These are phyloP conservation scores for Gonioctena quinquepunctata DNA, from an alignment of 1,140 invertebrate species.

Conservation along the genomic window DNA sequence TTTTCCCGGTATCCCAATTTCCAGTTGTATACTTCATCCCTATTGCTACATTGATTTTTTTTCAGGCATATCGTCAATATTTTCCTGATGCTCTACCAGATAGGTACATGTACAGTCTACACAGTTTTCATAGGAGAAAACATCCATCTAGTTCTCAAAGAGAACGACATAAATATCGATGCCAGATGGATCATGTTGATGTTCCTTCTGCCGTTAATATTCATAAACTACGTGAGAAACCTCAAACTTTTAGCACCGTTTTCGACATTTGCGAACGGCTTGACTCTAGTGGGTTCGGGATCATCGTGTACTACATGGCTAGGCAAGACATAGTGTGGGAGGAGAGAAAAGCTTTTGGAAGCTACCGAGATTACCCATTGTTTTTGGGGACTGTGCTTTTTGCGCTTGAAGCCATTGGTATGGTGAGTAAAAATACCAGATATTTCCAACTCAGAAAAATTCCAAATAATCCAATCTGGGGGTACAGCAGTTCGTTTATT, in stretches of 20 bases:
- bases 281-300: slow-evolving; percentile 65
- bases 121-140: slow-evolving; percentile 82
- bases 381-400: slow-evolving; percentile 88
- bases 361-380: slow-evolving; percentile 61
- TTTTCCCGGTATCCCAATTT: slow-evolving; percentile 70
- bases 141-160: slow-evolving; percentile 64
- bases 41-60: too few species aligned
- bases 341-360: slow-evolving; percentile 58
- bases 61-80: slow-evolving; percentile 64
- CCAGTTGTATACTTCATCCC: too few species aligned
- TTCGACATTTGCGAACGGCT: slow-evolving; percentile 73
- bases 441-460: background rate
- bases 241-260: slow-evolving; percentile 75
- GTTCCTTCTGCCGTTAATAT: slow-evolving; percentile 69
- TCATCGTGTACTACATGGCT: slow-evolving; percentile 73
- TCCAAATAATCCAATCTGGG: too few species aligned
- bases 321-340: slow-evolving; percentile 59
- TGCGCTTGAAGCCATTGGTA: slow-evolving; percentile 81
- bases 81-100: slow-evolving; percentile 80
- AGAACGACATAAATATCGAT: slow-evolving; percentile 54
- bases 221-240: slow-evolving; percentile 74
- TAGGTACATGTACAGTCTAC: slow-evolving; percentile 89
- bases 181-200: slow-evolving; percentile 67
- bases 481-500: too few species aligned
- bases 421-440: slow-evolving; percentile 41